These are phyloP conservation scores for Halcyon leucocephala DNA, from an alignment of 2,797 vertebrate genomes.

Conservation along the genomic window DNA sequence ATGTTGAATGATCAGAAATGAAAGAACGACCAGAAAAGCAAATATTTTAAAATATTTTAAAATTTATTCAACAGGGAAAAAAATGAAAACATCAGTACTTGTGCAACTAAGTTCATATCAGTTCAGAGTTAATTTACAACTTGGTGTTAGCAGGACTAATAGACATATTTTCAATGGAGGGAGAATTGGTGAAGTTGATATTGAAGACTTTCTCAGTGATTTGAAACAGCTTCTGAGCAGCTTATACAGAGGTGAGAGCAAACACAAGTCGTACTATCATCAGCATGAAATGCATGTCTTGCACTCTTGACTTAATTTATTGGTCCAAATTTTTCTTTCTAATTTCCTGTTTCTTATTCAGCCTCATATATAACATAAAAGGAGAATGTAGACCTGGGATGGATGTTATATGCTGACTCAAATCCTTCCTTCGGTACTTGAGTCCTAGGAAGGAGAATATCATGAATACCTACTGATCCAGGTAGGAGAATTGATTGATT, in stretches of 20 bases:
- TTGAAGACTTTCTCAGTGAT: not conserved
- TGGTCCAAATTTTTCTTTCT: not conserved
- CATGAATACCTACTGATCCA: not conserved
- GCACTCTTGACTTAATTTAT: not conserved
- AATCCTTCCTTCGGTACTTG: not conserved
- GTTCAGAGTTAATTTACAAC: not conserved
- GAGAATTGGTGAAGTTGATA: not conserved
- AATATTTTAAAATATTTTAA: not conserved
- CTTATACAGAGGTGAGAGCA: not conserved
- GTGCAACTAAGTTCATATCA: not conserved
- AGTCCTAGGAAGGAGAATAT: not conserved
- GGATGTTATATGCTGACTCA: not conserved
- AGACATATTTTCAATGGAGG: not conserved
- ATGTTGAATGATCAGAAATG: not conserved
- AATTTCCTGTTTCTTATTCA: not conserved
- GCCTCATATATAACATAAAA: not conserved
- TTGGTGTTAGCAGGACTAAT: not conserved
- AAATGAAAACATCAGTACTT: not conserved
- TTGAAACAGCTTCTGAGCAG: rapidly evolving
- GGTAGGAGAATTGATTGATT: not conserved
- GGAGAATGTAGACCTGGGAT: not conserved
- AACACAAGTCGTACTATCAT: not conserved
- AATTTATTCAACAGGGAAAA: not conserved
- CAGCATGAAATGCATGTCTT: not conserved
- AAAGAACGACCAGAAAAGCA: not conserved